Conservation (phyloP, 2,113 vertebrate species). For the Mesocricetus auratus region DNA sequence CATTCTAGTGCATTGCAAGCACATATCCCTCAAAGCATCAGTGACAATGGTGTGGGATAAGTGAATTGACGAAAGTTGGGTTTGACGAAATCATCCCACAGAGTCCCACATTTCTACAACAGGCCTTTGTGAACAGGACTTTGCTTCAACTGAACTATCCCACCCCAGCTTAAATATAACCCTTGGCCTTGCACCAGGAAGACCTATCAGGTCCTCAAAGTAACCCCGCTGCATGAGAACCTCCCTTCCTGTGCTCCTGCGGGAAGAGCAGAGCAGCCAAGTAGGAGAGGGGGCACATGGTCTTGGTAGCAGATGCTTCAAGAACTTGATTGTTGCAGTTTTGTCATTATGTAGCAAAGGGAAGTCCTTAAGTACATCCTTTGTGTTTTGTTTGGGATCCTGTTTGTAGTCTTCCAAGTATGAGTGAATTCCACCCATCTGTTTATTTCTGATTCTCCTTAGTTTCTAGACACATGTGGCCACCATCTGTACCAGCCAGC, state of each 20-base stretch:
- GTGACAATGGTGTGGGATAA: not conserved
- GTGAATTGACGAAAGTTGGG: not conserved
- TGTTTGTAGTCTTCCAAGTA: not conserved
- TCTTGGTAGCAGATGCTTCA: not conserved
- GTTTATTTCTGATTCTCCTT: not conserved
- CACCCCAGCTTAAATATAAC: not conserved
- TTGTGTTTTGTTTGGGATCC: slow-evolving; percentile 3
- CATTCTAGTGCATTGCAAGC: not conserved
- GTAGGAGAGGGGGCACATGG: not conserved
- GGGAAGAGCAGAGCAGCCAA: not conserved
- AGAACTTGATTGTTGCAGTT: not conserved
- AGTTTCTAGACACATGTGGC: not conserved
- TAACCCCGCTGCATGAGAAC: not conserved
- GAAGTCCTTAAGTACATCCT: not conserved
- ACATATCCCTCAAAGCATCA: no score
- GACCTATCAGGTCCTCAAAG: not conserved
- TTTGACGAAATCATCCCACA: not conserved
- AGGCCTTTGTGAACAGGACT: not conserved
- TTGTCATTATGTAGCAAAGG: slow-evolving; percentile 5
- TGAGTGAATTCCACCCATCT: not conserved
- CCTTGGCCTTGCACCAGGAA: not conserved
- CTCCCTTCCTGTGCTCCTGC: not conserved
- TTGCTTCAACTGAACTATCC: not conserved
- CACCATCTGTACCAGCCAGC: not conserved
- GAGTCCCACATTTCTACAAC: accelerated